Conservation (phyloP, 2,797 vertebrate genomes). For the Mastacembelus armatus region DNA sequence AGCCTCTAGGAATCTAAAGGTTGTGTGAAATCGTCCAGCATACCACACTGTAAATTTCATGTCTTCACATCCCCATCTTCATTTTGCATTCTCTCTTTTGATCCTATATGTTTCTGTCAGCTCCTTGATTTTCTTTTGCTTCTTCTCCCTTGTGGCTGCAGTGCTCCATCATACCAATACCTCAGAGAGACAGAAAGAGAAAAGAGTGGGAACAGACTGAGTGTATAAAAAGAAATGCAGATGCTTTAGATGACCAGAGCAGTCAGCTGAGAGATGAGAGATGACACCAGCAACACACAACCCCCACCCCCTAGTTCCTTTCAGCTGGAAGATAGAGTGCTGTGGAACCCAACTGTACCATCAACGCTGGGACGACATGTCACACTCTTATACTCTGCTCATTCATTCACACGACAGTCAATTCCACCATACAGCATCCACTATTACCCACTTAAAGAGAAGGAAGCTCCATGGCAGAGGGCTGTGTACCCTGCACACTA, state of each 20-base stretch:
- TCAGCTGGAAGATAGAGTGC: conserved; percentile 38
- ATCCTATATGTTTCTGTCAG: conserved; percentile 17
- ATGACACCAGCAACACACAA: conserved; percentile 39
- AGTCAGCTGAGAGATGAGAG: conserved; percentile 35
- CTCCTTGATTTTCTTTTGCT: conserved; percentile 13
- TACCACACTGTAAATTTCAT: conserved; percentile 20
- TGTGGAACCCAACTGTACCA: conserved; percentile 45
- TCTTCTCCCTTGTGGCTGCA: conserved; percentile 36
- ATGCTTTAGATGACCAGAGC: conserved; percentile 18
- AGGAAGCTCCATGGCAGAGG: conserved; percentile 16
- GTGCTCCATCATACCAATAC: conserved; percentile 56
- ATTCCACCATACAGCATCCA: conserved; percentile 46
- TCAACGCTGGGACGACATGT: conserved; percentile 40
- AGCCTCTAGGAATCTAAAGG: background rate
- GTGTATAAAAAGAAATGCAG: conserved; percentile 40
- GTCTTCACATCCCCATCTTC: conserved; percentile 58
- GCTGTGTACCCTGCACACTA: background rate
- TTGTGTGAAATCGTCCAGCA: conserved; percentile 10
- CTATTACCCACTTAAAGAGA: conserved; percentile 35
- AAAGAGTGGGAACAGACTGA: background rate
- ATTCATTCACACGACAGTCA: conserved; percentile 65
- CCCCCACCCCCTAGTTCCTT: conserved; percentile 8
- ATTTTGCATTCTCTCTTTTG: conserved; percentile 38
- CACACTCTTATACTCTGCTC: conserved; percentile 33
- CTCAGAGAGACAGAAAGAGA: conserved; percentile 30